Conservation (phyloP, 2,888 invertebrate genomes). For the Exephanes ischioxanthus region DNA sequence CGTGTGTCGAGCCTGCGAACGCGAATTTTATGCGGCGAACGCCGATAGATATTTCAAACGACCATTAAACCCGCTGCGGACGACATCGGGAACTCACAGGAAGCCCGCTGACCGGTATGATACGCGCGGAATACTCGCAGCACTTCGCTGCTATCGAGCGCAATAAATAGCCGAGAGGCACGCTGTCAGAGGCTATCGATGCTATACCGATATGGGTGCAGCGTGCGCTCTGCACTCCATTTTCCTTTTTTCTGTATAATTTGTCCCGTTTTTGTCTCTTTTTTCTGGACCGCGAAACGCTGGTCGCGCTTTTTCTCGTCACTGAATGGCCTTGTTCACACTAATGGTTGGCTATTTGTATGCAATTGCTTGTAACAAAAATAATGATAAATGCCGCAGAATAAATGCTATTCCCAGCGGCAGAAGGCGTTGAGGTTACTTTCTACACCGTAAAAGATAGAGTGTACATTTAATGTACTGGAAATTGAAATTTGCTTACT, state of each 20-base stretch:
- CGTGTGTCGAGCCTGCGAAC: not conserved
- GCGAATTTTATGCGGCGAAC: not conserved
- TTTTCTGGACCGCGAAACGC: not conserved
- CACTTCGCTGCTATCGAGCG: conserved; percentile 22
- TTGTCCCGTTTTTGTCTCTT: conserved; percentile 23
- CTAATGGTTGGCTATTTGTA: conserved; percentile 35
- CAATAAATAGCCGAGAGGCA: conserved; percentile 28
- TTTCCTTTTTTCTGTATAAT: not conserved
- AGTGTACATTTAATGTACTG: too few relatives aligned
- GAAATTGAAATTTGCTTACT: too few relatives aligned
- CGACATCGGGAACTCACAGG: conserved; percentile 30
- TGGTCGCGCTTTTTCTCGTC: conserved; percentile 38
- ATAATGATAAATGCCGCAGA: not conserved
- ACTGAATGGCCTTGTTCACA: conserved; percentile 28
- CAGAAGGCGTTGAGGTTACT: not conserved
- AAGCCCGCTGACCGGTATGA: conserved; percentile 11
- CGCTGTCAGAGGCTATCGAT: conserved; percentile 19
- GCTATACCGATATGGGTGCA: conserved; percentile 50
- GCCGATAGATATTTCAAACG: conserved; percentile 14
- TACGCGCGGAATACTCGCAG: conserved; percentile 2
- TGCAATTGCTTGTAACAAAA: not conserved
- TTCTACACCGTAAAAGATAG: not conserved
- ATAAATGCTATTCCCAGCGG: not conserved
- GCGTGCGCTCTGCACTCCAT: conserved; percentile 11
- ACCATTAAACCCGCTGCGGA: conserved; percentile 18